Evolutionary conservation across 2,113 vertebrate genomes (phyloP).

Genomic region (Labrus mixtus): DNA sequence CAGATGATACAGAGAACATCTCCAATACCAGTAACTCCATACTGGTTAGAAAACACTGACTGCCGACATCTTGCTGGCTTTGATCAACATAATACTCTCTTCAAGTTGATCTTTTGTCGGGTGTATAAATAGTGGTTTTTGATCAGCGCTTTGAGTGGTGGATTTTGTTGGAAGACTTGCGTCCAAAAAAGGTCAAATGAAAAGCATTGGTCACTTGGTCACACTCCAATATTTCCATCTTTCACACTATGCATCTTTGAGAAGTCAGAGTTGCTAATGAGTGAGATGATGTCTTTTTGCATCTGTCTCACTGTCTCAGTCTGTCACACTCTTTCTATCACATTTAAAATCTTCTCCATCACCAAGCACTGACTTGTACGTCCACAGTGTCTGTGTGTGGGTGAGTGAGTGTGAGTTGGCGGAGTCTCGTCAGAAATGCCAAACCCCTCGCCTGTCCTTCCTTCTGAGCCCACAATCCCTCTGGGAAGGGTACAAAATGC

Average conservation of each 20-base stretch:
- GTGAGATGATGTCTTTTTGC: constrained; percentile 26
- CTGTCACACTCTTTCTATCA: constrained; percentile 26
- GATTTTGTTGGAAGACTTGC: background rate
- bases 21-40: too few species aligned
- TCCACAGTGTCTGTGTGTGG: constrained; percentile 50
- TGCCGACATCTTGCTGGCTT: too few species aligned
- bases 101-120: too few species aligned
- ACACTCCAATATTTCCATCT: background rate
- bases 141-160: too few species aligned
- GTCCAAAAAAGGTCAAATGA: background rate
- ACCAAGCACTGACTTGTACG: constrained; percentile 59
- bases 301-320: constrained; percentile 16
- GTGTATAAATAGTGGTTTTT: too few species aligned
- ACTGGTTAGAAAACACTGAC: too few species aligned
- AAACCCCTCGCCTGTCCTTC: background rate
- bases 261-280: constrained; percentile 33
- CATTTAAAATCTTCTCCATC: constrained; percentile 42
- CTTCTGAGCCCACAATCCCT: constrained; percentile 56
- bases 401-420: constrained; percentile 58
- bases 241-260: constrained; percentile 2
- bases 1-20: too few species aligned
- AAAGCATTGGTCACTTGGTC: background rate
- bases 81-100: too few species aligned
- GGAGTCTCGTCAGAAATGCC: constrained; percentile 32
- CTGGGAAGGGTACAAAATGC: constrained; percentile 53